Conservation (phyloP, 92 coral and sea anemone species). For the Heteractis magnifica region DNA sequence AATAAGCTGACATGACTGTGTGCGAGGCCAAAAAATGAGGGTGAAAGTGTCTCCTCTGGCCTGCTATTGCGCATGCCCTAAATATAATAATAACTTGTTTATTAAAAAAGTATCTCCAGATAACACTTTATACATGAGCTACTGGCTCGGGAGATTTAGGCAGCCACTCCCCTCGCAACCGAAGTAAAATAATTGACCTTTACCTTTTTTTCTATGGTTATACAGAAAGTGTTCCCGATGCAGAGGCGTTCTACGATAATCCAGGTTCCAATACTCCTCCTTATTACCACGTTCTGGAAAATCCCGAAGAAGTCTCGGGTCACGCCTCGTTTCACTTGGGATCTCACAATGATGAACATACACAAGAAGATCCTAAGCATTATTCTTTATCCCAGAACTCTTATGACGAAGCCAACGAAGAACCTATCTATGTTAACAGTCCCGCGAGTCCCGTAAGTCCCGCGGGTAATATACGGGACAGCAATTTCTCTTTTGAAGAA, state of each 20-base stretch:
- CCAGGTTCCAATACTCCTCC: slow-evolving; percentile 18
- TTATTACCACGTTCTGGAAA: slow-evolving; percentile 23
- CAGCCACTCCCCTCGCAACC: no score
- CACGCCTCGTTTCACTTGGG: neutral
- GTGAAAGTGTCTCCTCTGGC: no score
- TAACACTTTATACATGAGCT: no score
- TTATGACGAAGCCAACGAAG: neutral
- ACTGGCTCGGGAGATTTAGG: no score
- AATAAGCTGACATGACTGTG: no score
- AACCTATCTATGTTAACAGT: slow-evolving; percentile 24
- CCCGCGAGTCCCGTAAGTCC: slow-evolving; percentile 19
- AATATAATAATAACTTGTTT: no score
- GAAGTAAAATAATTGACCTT: neutral
- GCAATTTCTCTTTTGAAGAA: slow-evolving; percentile 9
- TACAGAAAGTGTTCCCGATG: slow-evolving; percentile 26
- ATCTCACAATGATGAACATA: neutral
- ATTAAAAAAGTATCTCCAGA: no score
- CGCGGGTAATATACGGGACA: slow-evolving; percentile 18
- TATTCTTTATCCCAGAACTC: neutral
- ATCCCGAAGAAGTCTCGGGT: slow-evolving; percentile 13
- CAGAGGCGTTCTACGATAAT: slow-evolving; percentile 25
- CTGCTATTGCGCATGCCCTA: no score
- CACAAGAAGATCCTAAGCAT: neutral
- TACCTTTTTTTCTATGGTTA: neutral
- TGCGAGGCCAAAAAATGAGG: no score